Base-by-base conservation (phyloP, 35 echinoderm and acorn worm species). In the Patiria miniata region DNA sequence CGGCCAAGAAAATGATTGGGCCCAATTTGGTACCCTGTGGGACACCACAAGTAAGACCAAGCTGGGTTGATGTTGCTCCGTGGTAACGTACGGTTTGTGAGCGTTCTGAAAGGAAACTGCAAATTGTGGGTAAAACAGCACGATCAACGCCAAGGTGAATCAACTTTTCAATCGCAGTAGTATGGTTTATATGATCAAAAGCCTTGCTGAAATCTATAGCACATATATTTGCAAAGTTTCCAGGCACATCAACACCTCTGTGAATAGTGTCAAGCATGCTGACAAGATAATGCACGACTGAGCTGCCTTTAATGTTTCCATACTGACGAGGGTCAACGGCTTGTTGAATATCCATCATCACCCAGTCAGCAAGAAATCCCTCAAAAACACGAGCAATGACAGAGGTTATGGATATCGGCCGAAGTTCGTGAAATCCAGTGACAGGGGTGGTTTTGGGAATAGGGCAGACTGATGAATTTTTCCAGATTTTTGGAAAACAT, bases 361-460 rank as follows among this genome's bases (percentile, higher is more conserved):
- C 78, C 77, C 15, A 89, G 7, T 89, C 37, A 38, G 77, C 77
- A 18, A 89, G 51, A 81, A 89, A 89, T 38, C 30, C 37, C 38
- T 89, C 77, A 40, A 89, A 89, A 3, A 89, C 40, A 17, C 86
- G 52, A n/a, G 77, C n/a, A 2, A 80, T 40, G 17, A 89, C 80
- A 2, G 77, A 52, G 17, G 86, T 89, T 34, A 80, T 80, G 18
- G 77, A 89, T 12, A 89, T 89, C 16, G 86, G 86, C 58, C 86
- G 76, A 18, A 89, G 57, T 8, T 89, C 38, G 18, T 80, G 38
- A 39, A 37, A 53, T 14, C 50, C 36, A 36, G 23, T 81, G 19
- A 80, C 52, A 55, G 44, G 78, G 37, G 30, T 89, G 26, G 16
- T 33, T 39, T 89, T 89, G 5, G 86, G 86, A 80, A 89, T 80